A percentile compares a stretch with the other conserved stretches of the same genome.
Evolutionary conservation across 2,888 invertebrate genomes (phyloP).

Genomic region (Sipunculus nudus): DNA sequence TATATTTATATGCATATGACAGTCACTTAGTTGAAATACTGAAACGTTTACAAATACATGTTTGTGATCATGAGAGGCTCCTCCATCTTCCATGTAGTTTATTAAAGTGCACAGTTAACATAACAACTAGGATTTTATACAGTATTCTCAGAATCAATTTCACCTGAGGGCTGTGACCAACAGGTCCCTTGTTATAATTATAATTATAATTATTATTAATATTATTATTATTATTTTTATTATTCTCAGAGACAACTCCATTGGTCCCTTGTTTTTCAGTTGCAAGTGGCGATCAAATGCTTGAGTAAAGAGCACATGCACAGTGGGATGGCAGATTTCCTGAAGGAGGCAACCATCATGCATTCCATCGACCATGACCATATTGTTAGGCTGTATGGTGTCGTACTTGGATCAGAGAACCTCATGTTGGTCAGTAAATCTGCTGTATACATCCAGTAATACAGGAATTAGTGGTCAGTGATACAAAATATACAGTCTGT

Average conservation of each 20-base stretch:
- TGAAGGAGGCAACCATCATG: constrained; percentile 99
- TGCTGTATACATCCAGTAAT: background rate
- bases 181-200: too few relatives aligned
- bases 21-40: too few relatives aligned
- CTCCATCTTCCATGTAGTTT: too few relatives aligned
- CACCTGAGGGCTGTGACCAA: too few relatives aligned
- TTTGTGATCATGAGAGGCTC: too few relatives aligned
- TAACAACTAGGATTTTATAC: too few relatives aligned
- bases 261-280: constrained; percentile 70
- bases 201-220: too few relatives aligned
- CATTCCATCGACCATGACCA: constrained; percentile 96
- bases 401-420: constrained; percentile 88
- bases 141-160: too few relatives aligned
- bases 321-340: constrained; percentile 93
- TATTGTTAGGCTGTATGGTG: constrained; percentile 96
- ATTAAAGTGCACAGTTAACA: too few relatives aligned
- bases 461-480: background rate
- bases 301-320: constrained; percentile 94
- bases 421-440: constrained; percentile 72
- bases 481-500: too few relatives aligned
- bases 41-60: too few relatives aligned
- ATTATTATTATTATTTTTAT: background rate
- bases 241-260: background rate
- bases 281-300: constrained; percentile 97
- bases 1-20: too few relatives aligned